Percentiles rank a stretch among this genome's conserved stretches.
Conservation (phyloP, 2,797 vertebrate species). For the Sphenodon punctatus region DNA sequence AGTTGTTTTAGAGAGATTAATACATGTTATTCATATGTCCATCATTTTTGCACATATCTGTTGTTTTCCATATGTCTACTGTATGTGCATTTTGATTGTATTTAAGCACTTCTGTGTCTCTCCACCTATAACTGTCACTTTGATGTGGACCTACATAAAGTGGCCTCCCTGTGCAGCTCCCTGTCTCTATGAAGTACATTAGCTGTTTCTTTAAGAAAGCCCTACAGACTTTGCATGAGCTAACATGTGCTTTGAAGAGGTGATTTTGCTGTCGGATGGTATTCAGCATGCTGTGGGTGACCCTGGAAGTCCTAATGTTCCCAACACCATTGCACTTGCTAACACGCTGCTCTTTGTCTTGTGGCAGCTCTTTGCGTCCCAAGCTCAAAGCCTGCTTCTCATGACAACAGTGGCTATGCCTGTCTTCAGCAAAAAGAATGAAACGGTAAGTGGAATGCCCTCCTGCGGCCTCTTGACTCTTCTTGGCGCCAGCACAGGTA, state of each 20-base stretch:
- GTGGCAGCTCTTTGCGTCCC: constrained; percentile 86
- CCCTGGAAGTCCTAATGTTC: background rate
- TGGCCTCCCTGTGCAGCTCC: too few species aligned
- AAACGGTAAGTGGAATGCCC: constrained; percentile 82
- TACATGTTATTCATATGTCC: background rate
- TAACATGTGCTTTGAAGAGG: background rate
- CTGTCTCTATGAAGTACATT: background rate
- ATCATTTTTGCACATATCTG: background rate
- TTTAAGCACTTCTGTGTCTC: background rate
- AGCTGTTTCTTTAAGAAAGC: background rate
- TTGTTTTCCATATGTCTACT: background rate
- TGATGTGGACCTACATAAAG: too few species aligned
- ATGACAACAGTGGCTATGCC: constrained; percentile 98
- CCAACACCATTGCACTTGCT: background rate
- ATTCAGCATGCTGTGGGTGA: background rate
- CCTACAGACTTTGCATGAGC: background rate
- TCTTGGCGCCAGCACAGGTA: background rate
- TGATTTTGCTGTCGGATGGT: background rate
- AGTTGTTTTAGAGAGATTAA: background rate
- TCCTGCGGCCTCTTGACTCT: background rate
- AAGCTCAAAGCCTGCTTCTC: constrained; percentile 87
- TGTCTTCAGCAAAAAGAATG: constrained; percentile 96
- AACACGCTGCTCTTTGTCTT: background rate
- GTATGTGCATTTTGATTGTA: background rate
- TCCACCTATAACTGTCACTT: too few species aligned